These are phyloP conservation scores for Typhlichthys eigenmanni DNA, from an alignment of 2,797 vertebrate species.

Conservation along the genomic window DNA sequence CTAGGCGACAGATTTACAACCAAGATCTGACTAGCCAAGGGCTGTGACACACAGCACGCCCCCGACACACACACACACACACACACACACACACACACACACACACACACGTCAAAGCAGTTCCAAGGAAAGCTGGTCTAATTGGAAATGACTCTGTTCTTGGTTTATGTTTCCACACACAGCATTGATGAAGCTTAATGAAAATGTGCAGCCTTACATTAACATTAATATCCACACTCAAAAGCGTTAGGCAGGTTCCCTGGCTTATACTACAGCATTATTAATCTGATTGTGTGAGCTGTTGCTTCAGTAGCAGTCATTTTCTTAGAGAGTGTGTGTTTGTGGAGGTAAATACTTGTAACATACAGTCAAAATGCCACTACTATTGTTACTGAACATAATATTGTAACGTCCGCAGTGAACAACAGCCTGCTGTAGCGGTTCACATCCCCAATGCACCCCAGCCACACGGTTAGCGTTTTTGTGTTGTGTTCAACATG, in stretches of 20 bases:
- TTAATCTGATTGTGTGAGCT: not conserved
- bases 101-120: constrained; percentile 48
- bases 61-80: constrained; percentile 43
- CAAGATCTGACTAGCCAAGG: constrained; percentile 35
- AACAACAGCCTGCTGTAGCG: too few species aligned
- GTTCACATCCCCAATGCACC: too few species aligned
- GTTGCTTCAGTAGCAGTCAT: not conserved
- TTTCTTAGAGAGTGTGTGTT: not conserved
- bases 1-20: constrained; percentile 56
- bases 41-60: constrained; percentile 47
- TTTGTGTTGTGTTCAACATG: too few species aligned
- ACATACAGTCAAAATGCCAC: too few species aligned
- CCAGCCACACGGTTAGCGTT: too few species aligned
- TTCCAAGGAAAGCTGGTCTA: constrained; percentile 45
- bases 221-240: constrained; percentile 16
- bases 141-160: constrained; percentile 56
- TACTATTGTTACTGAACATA: too few species aligned
- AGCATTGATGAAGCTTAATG: constrained; percentile 30
- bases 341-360: not conserved
- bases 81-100: constrained; percentile 26
- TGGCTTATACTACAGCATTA: not conserved
- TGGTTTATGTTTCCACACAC: constrained; percentile 45
- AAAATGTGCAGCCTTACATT: constrained; percentile 26
- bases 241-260: constrained; percentile 10
- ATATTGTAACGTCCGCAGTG: too few species aligned